Percentiles rank a stretch among this genome's conserved stretches.
Conservation (phyloP, 2,888 invertebrate genomes). For the Falcaria lacertinaria region DNA sequence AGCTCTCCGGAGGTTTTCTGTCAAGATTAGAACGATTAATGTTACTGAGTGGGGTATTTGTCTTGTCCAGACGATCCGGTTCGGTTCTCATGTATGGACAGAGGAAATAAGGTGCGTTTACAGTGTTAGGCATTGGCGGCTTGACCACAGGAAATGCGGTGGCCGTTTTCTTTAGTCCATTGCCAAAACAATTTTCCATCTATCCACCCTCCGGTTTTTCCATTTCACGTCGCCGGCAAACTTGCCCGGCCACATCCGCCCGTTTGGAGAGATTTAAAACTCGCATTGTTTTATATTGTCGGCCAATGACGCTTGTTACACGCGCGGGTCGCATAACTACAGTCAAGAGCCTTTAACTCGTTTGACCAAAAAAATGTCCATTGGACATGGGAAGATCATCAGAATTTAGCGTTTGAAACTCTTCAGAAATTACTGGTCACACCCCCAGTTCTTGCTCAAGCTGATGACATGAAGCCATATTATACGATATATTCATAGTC, state of each 20-base stretch:
- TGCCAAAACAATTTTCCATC: constrained; percentile 70
- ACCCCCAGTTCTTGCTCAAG: too few relatives aligned
- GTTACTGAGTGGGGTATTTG: constrained; percentile 51
- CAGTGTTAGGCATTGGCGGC: constrained; percentile 23
- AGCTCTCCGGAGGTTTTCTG: constrained; percentile 48
- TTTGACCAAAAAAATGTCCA: too few relatives aligned
- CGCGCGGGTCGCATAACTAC: too few relatives aligned
- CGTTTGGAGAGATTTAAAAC: constrained; percentile 44
- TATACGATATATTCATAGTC: too few relatives aligned
- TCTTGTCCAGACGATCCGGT: constrained; percentile 50
- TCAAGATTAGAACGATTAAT: constrained; percentile 72
- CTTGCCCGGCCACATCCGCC: constrained; percentile 55
- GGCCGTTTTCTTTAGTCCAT: constrained; percentile 60
- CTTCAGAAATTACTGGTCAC: too few relatives aligned
- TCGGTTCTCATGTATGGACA: constrained; percentile 25
- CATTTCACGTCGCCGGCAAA: constrained; percentile 63
- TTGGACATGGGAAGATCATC: too few relatives aligned
- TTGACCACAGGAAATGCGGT: constrained; percentile 77
- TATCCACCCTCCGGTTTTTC: constrained; percentile 59
- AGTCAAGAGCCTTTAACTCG: too few relatives aligned
- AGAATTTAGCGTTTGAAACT: too few relatives aligned
- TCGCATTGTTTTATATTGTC: constrained; percentile 45
- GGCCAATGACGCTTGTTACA: constrained; percentile 26
- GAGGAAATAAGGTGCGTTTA: not conserved
- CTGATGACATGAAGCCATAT: too few relatives aligned